Percentiles rank a stretch among this genome's conserved stretches.
Conservation (phyloP, 2,888 invertebrate genomes). For the Drosophila nr. medialis region DNA sequence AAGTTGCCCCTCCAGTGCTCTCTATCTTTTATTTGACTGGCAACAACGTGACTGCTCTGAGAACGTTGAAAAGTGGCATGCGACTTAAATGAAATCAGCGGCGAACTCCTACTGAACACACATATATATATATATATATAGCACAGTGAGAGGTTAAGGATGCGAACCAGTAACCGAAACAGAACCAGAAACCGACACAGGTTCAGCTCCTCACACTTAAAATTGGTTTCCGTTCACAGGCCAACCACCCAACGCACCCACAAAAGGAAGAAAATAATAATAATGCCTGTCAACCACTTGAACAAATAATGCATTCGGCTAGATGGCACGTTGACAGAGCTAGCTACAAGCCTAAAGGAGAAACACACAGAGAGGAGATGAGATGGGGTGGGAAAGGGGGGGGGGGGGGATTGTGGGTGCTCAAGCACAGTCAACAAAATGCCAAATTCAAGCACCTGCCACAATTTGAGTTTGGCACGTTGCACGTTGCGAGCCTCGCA, state of each 20-base stretch:
- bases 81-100: slow-evolving; percentile 59
- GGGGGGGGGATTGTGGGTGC: slow-evolving; percentile 10
- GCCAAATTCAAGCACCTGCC: slow-evolving; percentile 77
- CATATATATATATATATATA: not conserved
- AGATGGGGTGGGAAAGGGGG: not conserved
- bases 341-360: not conserved
- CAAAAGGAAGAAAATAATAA: not conserved
- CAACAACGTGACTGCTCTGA: slow-evolving; percentile 46
- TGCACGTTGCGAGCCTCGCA: slow-evolving; percentile 38
- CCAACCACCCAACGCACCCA: slow-evolving; percentile 14
- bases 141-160: not conserved
- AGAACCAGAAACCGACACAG: not conserved
- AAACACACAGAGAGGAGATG: not conserved
- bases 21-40: slow-evolving; percentile 5
- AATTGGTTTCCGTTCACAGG: slow-evolving; percentile 20
- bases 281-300: slow-evolving; percentile 38
- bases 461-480: slow-evolving; percentile 75
- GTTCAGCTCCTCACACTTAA: slow-evolving; percentile 18
- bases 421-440: slow-evolving; percentile 78
- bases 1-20: not conserved
- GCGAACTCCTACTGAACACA: slow-evolving; percentile 20
- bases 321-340: slow-evolving; percentile 3
- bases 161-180: not conserved
- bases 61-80: slow-evolving; percentile 53
- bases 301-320: slow-evolving; percentile 73